Base-by-base conservation (phyloP, 2,113 vertebrate genomes). In the Calonectris borealis region DNA sequence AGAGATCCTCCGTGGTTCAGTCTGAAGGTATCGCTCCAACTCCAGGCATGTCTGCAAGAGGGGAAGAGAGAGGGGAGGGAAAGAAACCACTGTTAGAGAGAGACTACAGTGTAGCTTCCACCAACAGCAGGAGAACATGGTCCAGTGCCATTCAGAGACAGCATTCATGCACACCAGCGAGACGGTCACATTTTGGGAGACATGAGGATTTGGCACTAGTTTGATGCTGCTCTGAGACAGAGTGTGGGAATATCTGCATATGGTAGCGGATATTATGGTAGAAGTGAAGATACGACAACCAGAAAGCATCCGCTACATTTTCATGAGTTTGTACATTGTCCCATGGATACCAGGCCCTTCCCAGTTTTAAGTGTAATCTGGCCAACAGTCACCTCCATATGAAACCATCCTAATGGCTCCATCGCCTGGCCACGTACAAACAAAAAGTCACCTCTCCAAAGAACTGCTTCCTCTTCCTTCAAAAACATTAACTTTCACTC, bases 1-100 rank as follows among this genome's bases (percentile, higher is more conserved):
- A 0, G 99, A 99, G 88, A 99, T 99, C 89, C 98, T 98, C 93
- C 99, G 98, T 4, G 99, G 99, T 79, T 99, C 99, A 0, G 99
- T 99, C 98, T 99, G 99, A 89, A 99, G 98, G 96, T 99, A 99
- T 58, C 99, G 99, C 97, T 99, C 99, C 98, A 99, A 94, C 90
- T 99, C 99, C 90, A 99, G 98, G 96, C 99, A 99, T 81, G 99
- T 99, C 99, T 99, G 97, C 55, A 94, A 84, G 88, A 69, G 65
- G 73, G 92, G 38, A 93, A 87, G 80, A 90, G 80, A 85, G 44
- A 58, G 31, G 40, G 88, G 27, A 96, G 70, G 81, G 55, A 94
- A 60, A 96, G 66, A 97, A 97, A 96, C 11, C 8, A 29, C 66
- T 66, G 83, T 97, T 96, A 98, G 94, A 97, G n/a, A 65, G 26